Percentiles rank a stretch among this genome's conserved stretches.
These are phyloP conservation scores for Saccopteryx leptura DNA, from an alignment of 2,113 vertebrate genomes.

Conservation along the genomic window DNA sequence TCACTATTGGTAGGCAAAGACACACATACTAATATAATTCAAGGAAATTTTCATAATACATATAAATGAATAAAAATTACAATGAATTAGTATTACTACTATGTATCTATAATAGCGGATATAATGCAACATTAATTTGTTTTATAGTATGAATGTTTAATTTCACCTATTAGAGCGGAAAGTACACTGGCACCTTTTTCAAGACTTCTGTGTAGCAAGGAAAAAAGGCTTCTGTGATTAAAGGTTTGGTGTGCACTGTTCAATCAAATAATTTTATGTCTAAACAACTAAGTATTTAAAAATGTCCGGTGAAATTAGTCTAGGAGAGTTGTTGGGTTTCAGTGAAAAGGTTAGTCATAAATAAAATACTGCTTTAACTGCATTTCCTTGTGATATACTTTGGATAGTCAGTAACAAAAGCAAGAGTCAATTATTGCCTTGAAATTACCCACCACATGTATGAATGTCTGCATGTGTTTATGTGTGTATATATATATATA, in stretches of 20 bases:
- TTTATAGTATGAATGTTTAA: constrained; percentile 12
- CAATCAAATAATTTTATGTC: constrained; percentile 67
- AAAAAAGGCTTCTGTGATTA: constrained; percentile 64
- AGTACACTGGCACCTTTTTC: constrained; percentile 22
- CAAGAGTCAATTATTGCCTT: neutral
- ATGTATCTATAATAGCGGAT: neutral
- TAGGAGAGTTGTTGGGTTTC: constrained; percentile 24
- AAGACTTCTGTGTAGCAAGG: constrained; percentile 51
- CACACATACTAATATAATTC: neutral
- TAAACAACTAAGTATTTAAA: constrained; percentile 69
- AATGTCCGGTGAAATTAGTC: constrained; percentile 69
- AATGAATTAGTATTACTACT: neutral
- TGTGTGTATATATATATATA: neutral
- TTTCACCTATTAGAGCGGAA: constrained; percentile 44
- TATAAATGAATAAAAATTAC: constrained; percentile 14
- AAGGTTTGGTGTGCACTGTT: constrained; percentile 21
- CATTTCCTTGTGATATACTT: constrained; percentile 34
- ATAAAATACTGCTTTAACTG: neutral
- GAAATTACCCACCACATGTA: constrained; percentile 15
- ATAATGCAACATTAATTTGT: constrained; percentile 34
- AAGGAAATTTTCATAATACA: neutral
- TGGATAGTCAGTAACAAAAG: constrained; percentile 54
- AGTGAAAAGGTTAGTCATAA: constrained; percentile 61
- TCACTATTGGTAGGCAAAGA: neutral
- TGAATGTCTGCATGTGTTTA: neutral